A percentile compares a stretch with the other conserved stretches of the same genome.
Evolutionary conservation across 2,888 invertebrate genomes (phyloP).

Genomic region (Coleophora flavipennella): DNA sequence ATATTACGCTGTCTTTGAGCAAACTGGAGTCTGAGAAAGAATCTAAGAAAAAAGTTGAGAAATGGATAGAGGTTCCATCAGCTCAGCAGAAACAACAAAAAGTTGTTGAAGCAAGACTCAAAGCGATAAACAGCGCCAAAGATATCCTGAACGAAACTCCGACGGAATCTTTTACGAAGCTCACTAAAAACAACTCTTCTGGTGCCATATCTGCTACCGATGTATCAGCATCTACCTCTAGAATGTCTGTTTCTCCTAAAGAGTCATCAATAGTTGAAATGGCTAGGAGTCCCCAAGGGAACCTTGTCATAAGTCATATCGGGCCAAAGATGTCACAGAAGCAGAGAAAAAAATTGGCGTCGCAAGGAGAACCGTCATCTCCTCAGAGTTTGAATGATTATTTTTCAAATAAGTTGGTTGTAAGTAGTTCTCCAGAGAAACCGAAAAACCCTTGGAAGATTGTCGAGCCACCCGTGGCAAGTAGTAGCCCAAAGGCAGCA

Average conservation of each 20-base stretch:
- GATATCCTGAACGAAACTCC: conserved; percentile 51
- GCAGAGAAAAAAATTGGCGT: conserved; percentile 73
- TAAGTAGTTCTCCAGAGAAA: conserved; percentile 48
- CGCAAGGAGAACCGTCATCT: conserved; percentile 46
- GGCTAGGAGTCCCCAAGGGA: conserved; percentile 42
- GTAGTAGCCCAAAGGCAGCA: conserved; percentile 48
- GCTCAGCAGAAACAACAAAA: conserved; percentile 60
- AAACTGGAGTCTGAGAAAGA: conserved; percentile 43
- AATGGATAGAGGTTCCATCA: conserved; percentile 62
- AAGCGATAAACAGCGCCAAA: conserved; percentile 51
- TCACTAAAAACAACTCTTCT: conserved; percentile 41
- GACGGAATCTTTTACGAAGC: conserved; percentile 48
- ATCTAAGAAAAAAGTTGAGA: conserved; percentile 35
- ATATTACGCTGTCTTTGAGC: conserved; percentile 52
- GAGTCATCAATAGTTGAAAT: conserved; percentile 35
- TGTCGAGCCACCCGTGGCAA: conserved; percentile 35
- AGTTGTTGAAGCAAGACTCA: conserved; percentile 59
- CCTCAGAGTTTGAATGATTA: conserved; percentile 40
- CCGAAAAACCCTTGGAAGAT: conserved; percentile 67
- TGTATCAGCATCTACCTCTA: conserved; percentile 28
- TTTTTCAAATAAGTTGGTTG: conserved; percentile 33
- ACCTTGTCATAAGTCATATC: conserved; percentile 49
- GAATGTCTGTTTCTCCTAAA: conserved; percentile 50
- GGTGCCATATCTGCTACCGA: conserved; percentile 26
- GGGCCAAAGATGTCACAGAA: conserved; percentile 77